Evolutionary conservation across 2,888 invertebrate species (phyloP).

Genomic region (Zelleria hepariella): DNA sequence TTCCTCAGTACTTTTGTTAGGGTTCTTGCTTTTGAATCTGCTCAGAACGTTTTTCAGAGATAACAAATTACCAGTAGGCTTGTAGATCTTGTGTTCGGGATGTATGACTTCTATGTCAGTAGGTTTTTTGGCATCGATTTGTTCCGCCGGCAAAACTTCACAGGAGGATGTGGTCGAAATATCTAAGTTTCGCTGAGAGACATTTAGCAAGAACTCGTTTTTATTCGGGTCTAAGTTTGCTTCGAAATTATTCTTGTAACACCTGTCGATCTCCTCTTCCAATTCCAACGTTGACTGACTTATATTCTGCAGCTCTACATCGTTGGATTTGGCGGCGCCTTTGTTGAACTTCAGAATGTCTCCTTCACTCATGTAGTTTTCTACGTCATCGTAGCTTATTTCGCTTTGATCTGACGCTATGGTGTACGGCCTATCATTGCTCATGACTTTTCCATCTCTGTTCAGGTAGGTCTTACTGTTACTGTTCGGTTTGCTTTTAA

Average conservation of each 20-base stretch:
- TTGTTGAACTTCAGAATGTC: conserved; percentile 59
- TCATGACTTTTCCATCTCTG: conserved; percentile 73
- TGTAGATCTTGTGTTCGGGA: conserved; percentile 86
- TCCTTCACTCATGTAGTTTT: conserved; percentile 67
- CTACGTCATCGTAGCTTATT: conserved; percentile 77
- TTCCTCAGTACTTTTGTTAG: conserved; percentile 51
- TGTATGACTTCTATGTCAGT: conserved; percentile 71
- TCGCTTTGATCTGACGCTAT: conserved; percentile 81
- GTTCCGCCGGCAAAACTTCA: conserved; percentile 60
- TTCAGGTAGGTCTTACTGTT: conserved; percentile 69
- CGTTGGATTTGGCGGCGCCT: conserved; percentile 33
- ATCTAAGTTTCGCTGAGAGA: conserved; percentile 60
- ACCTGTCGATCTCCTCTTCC: conserved; percentile 65
- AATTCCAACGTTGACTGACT: conserved; percentile 64
- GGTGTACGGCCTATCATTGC: conserved; percentile 76
- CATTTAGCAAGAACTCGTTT: conserved; percentile 40
- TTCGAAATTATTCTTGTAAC: conserved; percentile 63
- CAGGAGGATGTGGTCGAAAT: conserved; percentile 70
- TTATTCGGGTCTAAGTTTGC: conserved; percentile 48
- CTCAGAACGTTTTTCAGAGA: conserved; percentile 72
- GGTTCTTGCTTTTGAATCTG: conserved; percentile 54
- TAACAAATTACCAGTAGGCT: conserved; percentile 70
- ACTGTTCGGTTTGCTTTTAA: conserved; percentile 57
- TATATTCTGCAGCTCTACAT: conserved; percentile 46
- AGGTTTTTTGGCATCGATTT: conserved; percentile 51